phyloP scores from a whole-genome alignment of 2,113 vertebrate species.

The Riparia riparia region DNA sequence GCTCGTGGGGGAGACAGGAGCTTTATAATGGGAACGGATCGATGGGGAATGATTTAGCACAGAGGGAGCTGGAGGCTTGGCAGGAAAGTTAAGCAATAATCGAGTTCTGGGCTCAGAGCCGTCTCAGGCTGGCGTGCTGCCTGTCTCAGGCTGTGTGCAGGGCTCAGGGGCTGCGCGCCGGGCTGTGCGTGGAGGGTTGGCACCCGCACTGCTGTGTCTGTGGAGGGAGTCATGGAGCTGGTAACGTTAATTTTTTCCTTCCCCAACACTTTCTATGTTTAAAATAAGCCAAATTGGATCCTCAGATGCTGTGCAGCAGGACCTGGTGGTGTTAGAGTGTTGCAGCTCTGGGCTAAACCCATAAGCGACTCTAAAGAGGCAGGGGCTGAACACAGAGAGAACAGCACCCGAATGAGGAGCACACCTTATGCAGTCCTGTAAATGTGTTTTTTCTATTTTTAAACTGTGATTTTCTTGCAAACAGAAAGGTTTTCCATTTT shows the following conservation, averaged over 20 bases:
- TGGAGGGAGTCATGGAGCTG: rapidly evolving
- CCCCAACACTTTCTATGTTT: background rate
- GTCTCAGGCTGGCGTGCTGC: constrained; percentile 34
- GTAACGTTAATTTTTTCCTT: background rate
- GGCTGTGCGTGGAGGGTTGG: rapidly evolving
- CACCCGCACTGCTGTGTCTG: background rate
- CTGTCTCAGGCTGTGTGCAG: background rate
- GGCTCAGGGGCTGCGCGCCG: background rate
- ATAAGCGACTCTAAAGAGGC: rapidly evolving
- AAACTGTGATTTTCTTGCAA: background rate
- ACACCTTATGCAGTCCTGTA: background rate
- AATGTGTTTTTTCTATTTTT: background rate
- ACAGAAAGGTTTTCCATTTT: background rate
- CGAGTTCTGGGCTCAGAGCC: constrained; percentile 53
- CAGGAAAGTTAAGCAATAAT: constrained; percentile 77
- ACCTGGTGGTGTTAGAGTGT: background rate
- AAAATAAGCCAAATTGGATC: background rate
- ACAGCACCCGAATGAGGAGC: background rate
- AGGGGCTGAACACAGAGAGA: background rate
- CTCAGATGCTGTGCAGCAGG: background rate
- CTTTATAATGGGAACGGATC: constrained; percentile 83
- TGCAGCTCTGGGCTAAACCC: background rate
- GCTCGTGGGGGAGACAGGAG: constrained; percentile 76
- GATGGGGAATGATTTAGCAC: constrained; percentile 81
- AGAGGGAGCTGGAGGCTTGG: constrained; percentile 76